Base-by-base conservation (phyloP, 2,797 vertebrate species). In the Cheirogaleus major region DNA sequence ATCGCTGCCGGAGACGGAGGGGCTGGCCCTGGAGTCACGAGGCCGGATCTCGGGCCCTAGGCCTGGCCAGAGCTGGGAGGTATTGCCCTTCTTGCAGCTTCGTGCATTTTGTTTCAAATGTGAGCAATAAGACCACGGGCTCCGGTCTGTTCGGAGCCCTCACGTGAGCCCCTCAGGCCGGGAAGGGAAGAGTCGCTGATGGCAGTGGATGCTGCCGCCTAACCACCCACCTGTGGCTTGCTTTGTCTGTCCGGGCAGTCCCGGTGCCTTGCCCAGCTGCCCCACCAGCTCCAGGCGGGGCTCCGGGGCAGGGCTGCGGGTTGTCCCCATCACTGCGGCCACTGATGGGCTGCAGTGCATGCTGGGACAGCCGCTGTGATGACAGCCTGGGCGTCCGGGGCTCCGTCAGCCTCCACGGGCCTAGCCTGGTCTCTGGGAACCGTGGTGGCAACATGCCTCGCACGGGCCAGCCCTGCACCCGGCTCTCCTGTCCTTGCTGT, bases 391-490 rank as follows among this genome's bases (percentile, higher is more conserved):
- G 20, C 12, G 1, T 4, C 52, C 0, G 9, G 32, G 88, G 50
- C 38, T 6, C 41, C 4, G 1, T 18, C 5, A 1, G 73, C 70
- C 8, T n/a, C 67, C 38, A 35, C 0, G 27, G 20, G 85, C 20
- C 2, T 0, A 0, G 17, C 8, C 8, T 61, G 7, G 0, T 4
- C 2, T 5, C 23, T 10, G 30, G 0, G 20, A 65, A 8, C 35
- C 48, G 14, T 0, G 1, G n/a, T 0, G 0, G 27, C 65, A 12
- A 6, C 0, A 0, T 4, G 2, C n/a, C 0, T 6, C 0, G 0
- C 0, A 6, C 0, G 0, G 65, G 5, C 3, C 5, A 2, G 69
- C 22, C 23, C 0, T 1, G 41, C 0, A 0, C 18, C 45, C 5
- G 1, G 27, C 4, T 38, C 30, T 72, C 67, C 61, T 45, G n/a